Evolutionary conservation across 2,888 invertebrate genomes (phyloP), one percentile per base, ranked within the genome.

Genomic region (Andrena hattorfiana): DNA sequence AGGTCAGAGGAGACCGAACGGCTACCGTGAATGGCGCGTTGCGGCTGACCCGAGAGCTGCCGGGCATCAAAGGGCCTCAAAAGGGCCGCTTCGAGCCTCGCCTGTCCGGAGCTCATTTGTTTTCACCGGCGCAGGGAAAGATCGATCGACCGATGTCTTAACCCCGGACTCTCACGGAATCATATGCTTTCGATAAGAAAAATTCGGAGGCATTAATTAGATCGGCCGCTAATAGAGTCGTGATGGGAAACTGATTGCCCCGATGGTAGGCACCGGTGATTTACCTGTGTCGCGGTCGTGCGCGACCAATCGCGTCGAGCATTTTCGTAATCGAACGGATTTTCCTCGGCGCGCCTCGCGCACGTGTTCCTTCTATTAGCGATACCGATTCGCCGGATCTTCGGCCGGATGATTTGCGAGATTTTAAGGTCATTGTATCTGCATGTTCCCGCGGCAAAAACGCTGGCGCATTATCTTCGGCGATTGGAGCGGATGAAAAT

Each of bases 31-130:
- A 91, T 86, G 89, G 90, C 87, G 90, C 42, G 49, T 85, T 83
- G 42, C 42, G 87, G 84, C 87, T 89, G 91, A 92, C 90, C 89
- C 87, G 67, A 74, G 83, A 90, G 90, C 90, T 91, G 91, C 89
- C 87, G 88, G 88, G 88, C 90, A 89, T 91, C 91, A 91, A 91
- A 88, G 87, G 90, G 81, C 77, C 86, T 92, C 92, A 92, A 93
- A 93, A 92, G 92, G 85, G 86, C 92, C 93, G 92, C 90, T 89
- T 71, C 87, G 85, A 88, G 79, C 90, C 89, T 85, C 86, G 86
- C 83, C 90, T 91, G 91, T 92, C 90, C 87, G 89, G 83, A 89
- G 90, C 92, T 93, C 92, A 93, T 93, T 93, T 93, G 92, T 93
- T 93, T 92, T 89, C 90, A 84, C 81, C 80, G 87, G 81, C 81